A percentile compares a stretch with the other conserved stretches of the same genome.
Conservation (phyloP, 2,797 vertebrate species). For the Antrozous pallidus region DNA sequence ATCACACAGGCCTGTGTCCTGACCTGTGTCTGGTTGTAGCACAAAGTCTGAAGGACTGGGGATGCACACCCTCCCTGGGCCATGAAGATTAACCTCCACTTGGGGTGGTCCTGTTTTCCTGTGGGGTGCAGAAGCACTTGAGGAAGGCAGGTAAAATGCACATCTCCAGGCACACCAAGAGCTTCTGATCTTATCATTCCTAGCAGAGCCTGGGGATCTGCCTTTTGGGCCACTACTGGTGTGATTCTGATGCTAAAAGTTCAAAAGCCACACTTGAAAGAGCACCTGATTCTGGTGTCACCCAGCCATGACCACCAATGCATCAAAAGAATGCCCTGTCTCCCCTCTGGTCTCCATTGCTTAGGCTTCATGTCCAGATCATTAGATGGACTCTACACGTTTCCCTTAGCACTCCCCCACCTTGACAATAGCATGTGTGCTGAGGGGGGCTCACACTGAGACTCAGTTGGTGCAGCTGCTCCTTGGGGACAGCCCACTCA, state of each 20-base stretch:
- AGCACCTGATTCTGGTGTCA: background rate
- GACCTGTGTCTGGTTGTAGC: background rate
- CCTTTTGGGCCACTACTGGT: background rate
- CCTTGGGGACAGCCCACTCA: background rate
- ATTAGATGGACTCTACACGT: background rate
- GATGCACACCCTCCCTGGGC: background rate
- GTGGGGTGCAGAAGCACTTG: background rate
- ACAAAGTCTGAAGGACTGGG: background rate
- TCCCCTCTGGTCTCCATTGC: background rate
- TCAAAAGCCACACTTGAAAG: background rate
- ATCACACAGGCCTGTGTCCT: background rate
- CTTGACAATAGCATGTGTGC: background rate
- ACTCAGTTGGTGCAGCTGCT: background rate
- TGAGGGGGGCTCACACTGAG: background rate
- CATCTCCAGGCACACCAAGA: background rate
- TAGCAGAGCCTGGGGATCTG: background rate
- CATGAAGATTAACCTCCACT: background rate
- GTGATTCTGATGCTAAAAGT: background rate
- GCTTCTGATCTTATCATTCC: background rate
- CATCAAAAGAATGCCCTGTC: background rate
- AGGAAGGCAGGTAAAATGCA: background rate
- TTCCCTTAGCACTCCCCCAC: background rate
- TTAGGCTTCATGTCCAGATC: background rate
- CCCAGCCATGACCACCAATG: background rate
- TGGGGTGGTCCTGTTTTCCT: background rate